Conservation (phyloP, 2,888 invertebrate species). For the Osmoderma eremita region DNA sequence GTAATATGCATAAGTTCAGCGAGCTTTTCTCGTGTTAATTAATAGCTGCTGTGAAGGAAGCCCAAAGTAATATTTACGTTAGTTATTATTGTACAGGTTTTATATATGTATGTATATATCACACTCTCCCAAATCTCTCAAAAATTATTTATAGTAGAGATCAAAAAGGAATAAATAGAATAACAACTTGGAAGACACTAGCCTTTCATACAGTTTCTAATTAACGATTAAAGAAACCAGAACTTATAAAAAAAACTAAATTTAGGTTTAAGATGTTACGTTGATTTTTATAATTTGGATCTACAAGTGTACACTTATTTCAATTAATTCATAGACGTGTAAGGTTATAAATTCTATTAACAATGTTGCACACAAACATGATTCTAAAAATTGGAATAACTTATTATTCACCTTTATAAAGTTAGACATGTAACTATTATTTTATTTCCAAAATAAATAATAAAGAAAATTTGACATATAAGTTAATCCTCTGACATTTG, state of each 20-base stretch:
- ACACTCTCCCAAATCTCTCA: not conserved
- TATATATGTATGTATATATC: not conserved
- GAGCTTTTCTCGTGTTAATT: too few relatives aligned
- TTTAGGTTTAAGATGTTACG: not conserved
- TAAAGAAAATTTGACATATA: not conserved
- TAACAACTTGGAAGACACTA: conserved; percentile 21
- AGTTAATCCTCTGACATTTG: not conserved
- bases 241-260: not conserved
- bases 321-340: too few relatives aligned
- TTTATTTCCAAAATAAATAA: conserved; percentile 11
- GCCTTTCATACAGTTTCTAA: conserved; percentile 26
- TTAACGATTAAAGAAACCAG: not conserved
- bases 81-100: not conserved
- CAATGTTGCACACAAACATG: too few relatives aligned
- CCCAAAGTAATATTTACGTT: too few relatives aligned
- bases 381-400: too few relatives aligned
- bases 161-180: conserved; percentile 25
- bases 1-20: not conserved
- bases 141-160: conserved; percentile 23
- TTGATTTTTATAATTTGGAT: too few relatives aligned
- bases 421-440: not conserved
- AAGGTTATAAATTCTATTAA: too few relatives aligned
- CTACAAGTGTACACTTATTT: too few relatives aligned
- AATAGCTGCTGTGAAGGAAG: too few relatives aligned
- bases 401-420: too few relatives aligned